A percentile compares a stretch with the other conserved stretches of the same genome.
phyloP scores from a whole-genome alignment of 2,113 vertebrate genomes.

The Mustela nigripes region DNA sequence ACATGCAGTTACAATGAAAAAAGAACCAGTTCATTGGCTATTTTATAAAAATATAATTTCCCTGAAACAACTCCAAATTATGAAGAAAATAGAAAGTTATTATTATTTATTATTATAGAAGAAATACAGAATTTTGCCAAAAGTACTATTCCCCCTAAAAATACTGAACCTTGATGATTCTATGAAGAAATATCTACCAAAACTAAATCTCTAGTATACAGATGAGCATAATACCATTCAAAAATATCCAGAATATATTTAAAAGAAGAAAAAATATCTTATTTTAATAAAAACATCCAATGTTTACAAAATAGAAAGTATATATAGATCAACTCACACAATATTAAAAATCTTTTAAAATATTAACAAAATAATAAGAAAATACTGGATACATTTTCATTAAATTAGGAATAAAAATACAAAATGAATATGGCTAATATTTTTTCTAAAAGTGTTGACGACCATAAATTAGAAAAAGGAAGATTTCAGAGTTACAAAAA shows the following conservation, averaged over 20 bases:
- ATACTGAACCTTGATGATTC: neutral
- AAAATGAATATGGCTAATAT: neutral
- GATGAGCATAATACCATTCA: neutral
- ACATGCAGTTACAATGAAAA: neutral
- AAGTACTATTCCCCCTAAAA: neutral
- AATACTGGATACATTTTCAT: neutral
- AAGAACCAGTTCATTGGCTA: neutral
- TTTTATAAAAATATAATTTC: neutral
- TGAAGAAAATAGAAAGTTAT: neutral
- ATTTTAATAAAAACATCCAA: too few species aligned
- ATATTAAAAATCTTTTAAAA: neutral
- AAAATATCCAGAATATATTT: neutral
- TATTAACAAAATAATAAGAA: neutral
- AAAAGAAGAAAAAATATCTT: neutral
- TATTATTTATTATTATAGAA: neutral
- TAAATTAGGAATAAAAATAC: neutral
- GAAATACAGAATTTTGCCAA: neutral
- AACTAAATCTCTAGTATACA: neutral
- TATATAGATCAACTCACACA: neutral
- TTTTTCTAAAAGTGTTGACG: neutral
- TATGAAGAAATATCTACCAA: neutral
- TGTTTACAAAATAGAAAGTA: neutral
- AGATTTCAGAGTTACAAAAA: neutral
- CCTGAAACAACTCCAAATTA: neutral
- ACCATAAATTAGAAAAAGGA: neutral